phyloP scores from a whole-genome alignment of 2,113 vertebrate genomes.

The Oenanthe oenanthe region DNA sequence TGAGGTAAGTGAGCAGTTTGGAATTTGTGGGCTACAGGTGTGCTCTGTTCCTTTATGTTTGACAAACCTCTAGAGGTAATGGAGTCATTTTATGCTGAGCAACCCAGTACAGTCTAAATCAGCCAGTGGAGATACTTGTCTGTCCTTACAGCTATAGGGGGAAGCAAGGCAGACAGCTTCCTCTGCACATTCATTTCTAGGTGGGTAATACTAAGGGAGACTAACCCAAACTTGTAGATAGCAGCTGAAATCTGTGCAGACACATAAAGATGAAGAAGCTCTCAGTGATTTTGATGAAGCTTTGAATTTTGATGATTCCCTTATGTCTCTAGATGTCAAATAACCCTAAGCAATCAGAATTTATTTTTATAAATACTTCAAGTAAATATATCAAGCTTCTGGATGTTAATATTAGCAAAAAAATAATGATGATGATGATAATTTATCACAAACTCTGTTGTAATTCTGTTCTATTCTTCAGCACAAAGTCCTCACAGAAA shows the following conservation, averaged over 20 bases:
- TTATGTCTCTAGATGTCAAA: background rate
- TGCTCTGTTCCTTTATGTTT: background rate
- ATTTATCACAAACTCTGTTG: background rate
- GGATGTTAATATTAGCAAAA: background rate
- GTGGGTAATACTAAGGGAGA: background rate
- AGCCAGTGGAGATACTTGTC: background rate
- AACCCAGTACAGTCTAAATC: background rate
- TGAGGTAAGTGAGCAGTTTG: background rate
- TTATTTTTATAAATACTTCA: background rate
- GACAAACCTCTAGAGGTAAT: background rate
- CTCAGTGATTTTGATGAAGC: background rate
- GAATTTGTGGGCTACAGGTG: background rate
- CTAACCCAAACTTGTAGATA: background rate
- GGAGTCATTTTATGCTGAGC: background rate
- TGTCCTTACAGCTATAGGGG: background rate
- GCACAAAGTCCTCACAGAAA: background rate
- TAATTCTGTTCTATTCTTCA: background rate
- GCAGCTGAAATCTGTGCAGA: background rate
- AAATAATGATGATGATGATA: background rate
- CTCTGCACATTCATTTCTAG: background rate
- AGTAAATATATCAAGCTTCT: background rate
- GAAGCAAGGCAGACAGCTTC: background rate
- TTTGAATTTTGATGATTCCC: background rate
- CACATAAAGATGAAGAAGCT: background rate
- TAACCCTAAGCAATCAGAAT: background rate